Base-by-base conservation (phyloP, 2,113 vertebrate genomes). In the Hystrix brachyura region DNA sequence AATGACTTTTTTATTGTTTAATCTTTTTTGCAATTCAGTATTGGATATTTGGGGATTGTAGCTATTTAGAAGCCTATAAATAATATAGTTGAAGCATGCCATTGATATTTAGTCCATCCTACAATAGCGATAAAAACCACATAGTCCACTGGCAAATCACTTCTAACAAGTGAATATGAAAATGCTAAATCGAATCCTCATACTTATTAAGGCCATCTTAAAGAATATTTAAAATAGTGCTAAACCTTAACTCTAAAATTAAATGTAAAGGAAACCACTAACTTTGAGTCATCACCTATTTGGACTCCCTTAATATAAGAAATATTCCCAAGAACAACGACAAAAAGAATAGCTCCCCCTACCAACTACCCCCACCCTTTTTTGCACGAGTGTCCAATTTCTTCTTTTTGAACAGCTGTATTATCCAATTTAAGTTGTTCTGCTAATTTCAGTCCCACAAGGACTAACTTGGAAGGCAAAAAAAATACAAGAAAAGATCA, bases 361-460 rank as follows among this genome's bases (percentile, higher is more conserved):
- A 90, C 96, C 94, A 87, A 55, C 96, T 94, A 81, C 95, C 89
- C 94, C 98, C 90, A 60, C 96, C 64, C 92, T n/a, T 97, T 97
- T 97, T 94, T 89, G 95, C 97, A 96, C 94, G 93, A 98, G 98
- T 98, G 98, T 98, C 98, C 98, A 98, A 98, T 98, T 99, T 98
- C 98, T 98, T 98, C 98, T 98, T 98, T 98, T 98, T 98, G 97
- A 99, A 98, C 98, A 99, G 98, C 98, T 98, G 98, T 98, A 98
- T 99, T 99, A 98, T 98, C 98, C 98, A 99, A 98, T 98, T 98
- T 98, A 98, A 98, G 98, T 98, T 99, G 98, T 98, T 98, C 98
- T 98, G 98, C 98, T 99, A 99, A 99, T 98, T 99, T 98, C 98
- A 97, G 98, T 98, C 98, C 98, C 98, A 98, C 94, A 98, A 98